Evolutionary conservation across 53 echinoderm and acorn worm species (phyloP).

Genomic region (Mesocentrotus franciscanus): DNA sequence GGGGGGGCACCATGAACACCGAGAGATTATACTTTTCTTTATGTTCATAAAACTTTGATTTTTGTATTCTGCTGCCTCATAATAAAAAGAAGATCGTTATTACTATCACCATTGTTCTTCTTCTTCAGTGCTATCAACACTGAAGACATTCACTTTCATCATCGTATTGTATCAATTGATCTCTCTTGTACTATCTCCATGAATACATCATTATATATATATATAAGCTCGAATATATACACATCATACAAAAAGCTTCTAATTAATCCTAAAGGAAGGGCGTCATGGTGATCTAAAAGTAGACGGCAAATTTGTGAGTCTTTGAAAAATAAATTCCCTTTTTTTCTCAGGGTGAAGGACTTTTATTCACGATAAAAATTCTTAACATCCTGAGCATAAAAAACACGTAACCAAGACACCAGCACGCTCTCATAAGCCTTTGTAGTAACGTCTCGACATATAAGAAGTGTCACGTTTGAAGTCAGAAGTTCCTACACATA

Average conservation of each 20-base stretch:
- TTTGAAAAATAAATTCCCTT: neutral
- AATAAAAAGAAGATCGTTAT: too few species aligned
- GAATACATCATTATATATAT: too few species aligned
- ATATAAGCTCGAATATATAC: neutral
- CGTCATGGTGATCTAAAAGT: neutral
- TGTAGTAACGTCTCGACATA: neutral
- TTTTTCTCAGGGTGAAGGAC: neutral
- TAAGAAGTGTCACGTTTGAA: neutral
- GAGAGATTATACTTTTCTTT: too few species aligned
- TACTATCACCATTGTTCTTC: too few species aligned
- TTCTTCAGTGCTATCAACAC: too few species aligned
- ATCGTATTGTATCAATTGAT: too few species aligned
- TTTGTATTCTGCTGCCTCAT: too few species aligned
- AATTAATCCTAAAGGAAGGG: neutral
- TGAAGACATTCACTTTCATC: too few species aligned
- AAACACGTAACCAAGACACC: neutral
- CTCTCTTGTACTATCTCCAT: too few species aligned
- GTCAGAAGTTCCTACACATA: neutral
- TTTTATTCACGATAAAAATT: neutral
- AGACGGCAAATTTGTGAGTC: neutral
- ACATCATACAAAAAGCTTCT: neutral
- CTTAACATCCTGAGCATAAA: neutral
- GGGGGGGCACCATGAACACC: too few species aligned
- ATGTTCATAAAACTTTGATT: too few species aligned
- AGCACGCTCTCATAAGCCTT: neutral